These are phyloP conservation scores for Forbesichthys papilliferus DNA, from an alignment of 2,113 vertebrate genomes.

Conservation along the genomic window DNA sequence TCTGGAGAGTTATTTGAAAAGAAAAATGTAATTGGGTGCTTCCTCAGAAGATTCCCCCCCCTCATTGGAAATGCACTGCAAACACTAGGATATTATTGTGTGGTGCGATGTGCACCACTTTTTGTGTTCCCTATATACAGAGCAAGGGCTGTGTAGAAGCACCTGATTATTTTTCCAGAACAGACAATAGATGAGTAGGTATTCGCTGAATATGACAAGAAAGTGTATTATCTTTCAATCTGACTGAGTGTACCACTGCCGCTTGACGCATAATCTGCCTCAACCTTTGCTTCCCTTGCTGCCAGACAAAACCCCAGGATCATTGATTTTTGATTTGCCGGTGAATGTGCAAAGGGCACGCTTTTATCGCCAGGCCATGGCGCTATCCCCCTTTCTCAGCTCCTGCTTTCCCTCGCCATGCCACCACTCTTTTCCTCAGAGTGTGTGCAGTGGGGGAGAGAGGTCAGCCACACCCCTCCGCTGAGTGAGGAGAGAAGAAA, in stretches of 20 bases:
- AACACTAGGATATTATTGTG: no score
- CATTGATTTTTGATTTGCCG: slow-evolving; percentile 82
- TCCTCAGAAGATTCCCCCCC: no score
- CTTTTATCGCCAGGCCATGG: slow-evolving; percentile 62
- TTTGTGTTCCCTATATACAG: no score
- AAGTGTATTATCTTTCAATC: no score
- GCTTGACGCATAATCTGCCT: slow-evolving; percentile 53
- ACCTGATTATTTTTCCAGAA: no score
- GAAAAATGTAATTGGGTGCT: no score
- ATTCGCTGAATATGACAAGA: no score
- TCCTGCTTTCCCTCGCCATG: slow-evolving; percentile 42
- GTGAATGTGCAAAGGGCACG: slow-evolving; percentile 85
- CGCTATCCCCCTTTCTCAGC: slow-evolving; percentile 56
- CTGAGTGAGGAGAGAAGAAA: slow-evolving; percentile 71
- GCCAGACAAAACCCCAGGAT: slow-evolving; percentile 74
- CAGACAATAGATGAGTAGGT: no score
- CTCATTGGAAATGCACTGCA: no score
- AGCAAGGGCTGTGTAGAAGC: no score
- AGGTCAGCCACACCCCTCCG: slow-evolving; percentile 76
- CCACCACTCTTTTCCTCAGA: slow-evolving; percentile 67
- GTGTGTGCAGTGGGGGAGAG: slow-evolving; percentile 79
- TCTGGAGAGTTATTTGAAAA: no score
- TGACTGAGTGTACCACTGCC: neutral
- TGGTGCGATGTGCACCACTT: no score
- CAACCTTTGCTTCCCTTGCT: slow-evolving; percentile 60